Conservation (phyloP, 2,113 vertebrate genomes). For the Hemicordylus capensis region DNA sequence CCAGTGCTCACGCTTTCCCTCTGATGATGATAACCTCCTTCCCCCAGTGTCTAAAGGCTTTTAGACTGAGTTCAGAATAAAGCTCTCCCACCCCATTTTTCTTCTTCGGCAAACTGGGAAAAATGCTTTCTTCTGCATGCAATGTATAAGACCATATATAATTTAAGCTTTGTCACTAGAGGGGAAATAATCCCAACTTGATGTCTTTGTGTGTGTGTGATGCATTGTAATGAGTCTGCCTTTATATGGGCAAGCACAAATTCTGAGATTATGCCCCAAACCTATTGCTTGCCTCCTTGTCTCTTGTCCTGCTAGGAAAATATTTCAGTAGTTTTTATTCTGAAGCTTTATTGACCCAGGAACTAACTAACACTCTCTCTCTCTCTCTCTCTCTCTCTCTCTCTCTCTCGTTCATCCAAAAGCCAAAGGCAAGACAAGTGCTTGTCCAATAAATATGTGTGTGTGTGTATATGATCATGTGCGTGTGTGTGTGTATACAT, state of each 20-base stretch:
- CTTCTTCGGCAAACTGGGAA: background rate
- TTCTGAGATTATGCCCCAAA: background rate
- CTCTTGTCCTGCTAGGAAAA: background rate
- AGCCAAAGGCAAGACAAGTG: no score
- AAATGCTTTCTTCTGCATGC: background rate
- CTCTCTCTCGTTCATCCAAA: no score
- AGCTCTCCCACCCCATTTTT: no score
- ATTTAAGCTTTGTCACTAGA: background rate
- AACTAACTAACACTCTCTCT: no score
- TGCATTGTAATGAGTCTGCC: background rate
- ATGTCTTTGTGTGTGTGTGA: background rate
- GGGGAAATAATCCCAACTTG: no score
- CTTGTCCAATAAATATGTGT: no score
- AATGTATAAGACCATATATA: background rate
- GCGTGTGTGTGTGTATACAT: no score
- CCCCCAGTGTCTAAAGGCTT: background rate
- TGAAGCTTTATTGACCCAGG: background rate
- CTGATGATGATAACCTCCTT: background rate
- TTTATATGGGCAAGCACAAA: background rate
- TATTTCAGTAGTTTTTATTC: background rate
- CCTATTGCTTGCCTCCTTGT: background rate
- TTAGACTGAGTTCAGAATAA: background rate
- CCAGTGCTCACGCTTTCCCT: background rate
- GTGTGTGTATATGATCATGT: no score
- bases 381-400: no score